Evolutionary conservation across 2,888 invertebrate genomes (phyloP), one percentile per base, ranked within the genome.

Genomic region (Aporophyla lueneburgensis): DNA sequence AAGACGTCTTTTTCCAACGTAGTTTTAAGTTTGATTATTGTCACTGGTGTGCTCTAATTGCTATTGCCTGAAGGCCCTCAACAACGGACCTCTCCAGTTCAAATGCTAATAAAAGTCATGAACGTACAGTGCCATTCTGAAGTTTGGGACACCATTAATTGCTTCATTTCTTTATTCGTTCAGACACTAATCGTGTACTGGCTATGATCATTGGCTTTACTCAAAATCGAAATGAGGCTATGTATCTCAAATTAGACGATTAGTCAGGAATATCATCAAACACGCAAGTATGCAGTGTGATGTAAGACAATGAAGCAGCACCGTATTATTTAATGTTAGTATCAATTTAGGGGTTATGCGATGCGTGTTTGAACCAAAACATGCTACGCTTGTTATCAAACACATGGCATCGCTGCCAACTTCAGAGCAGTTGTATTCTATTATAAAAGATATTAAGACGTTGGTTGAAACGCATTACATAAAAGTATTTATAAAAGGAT

Each of bases 101-200:
- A 19, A 71, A 77, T 79, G 51, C 72, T 71, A 63, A 56, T 77
- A 51, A 79, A 43, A 51, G 33, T 33, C 53, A 72, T 80, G 40
- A 54, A 49, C n/a, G 49, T 66, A 43, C 33, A 80, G 46, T 58
- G n/a, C 53, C 56, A 46, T 53, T 53, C 46, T 49, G 43, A 59
- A 65, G 33, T 65, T 65, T 33, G 14, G n/a, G 27, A 33, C 51
- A 49, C 69, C 49, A 54, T 62, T 53, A 16, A 78, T 77, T 43
- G 27, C 27, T 33, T 56, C 54, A 21, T 56, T 77, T 54, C 16
- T 49, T 69, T 43, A 54, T 68, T 27, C 10, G 19, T 16, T 27
- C 27, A 58, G 33, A 33, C 27, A 43, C 7, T n/a, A 14, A 12
- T 49, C 43, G n/a, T 24, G 16, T 21, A 33, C 5, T 59, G 24